Conservation (phyloP, 1,140 invertebrate species). For the Cecropterus lyciades region DNA sequence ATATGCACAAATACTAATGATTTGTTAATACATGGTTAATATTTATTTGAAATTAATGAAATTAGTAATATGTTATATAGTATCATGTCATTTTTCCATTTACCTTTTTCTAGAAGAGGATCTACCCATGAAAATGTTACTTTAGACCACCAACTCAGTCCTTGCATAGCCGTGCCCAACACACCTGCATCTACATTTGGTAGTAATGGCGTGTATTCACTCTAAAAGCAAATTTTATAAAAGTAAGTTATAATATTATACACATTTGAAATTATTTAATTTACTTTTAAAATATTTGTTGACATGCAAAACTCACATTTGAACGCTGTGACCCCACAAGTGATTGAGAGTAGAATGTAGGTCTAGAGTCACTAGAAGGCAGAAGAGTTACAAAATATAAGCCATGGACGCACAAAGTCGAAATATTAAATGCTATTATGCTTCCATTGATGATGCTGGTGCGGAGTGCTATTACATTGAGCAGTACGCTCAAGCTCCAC, state of each 20-base stretch:
- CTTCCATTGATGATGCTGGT: conserved; percentile 70
- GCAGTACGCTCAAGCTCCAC: conserved; percentile 87
- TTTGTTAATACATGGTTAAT: too few species aligned
- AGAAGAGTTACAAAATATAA: conserved; percentile 87
- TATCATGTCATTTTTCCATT: too few species aligned
- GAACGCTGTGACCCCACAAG: conserved; percentile 83
- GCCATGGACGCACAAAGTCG: conserved; percentile 83
- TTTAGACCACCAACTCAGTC: conserved; percentile 88
- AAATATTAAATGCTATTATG: conserved; percentile 78
- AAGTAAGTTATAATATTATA: neutral
- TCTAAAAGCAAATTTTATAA: conserved; percentile 50
- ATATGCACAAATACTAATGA: too few species aligned
- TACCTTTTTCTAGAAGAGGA: conserved; percentile 93
- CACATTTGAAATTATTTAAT: too few species aligned
- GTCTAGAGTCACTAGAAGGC: conserved; percentile 81
- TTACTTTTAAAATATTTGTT: conserved; percentile 10
- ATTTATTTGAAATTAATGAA: too few species aligned
- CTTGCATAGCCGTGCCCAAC: conserved; percentile 93
- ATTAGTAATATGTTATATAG: too few species aligned
- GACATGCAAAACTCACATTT: conserved; percentile 72
- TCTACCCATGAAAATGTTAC: conserved; percentile 95
- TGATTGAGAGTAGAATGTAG: conserved; percentile 79
- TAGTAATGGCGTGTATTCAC: conserved; percentile 87
- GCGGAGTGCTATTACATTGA: conserved; percentile 85
- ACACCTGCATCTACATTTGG: conserved; percentile 85